Conservation (phyloP, 2,113 vertebrate species). For the Xerus inauris region DNA sequence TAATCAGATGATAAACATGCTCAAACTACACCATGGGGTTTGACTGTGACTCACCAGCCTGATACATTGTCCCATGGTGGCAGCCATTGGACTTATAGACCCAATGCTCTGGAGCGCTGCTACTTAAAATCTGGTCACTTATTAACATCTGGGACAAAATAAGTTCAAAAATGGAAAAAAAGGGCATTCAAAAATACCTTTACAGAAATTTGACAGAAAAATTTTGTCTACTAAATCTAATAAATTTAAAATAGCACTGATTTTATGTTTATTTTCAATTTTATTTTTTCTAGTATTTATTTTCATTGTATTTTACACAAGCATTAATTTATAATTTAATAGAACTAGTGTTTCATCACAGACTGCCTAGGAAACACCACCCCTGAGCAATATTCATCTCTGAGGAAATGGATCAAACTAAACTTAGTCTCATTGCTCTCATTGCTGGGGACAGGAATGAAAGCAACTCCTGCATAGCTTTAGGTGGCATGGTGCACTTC, state of each 20-base stretch:
- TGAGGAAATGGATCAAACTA: background rate
- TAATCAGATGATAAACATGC: too few species aligned
- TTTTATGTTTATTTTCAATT: background rate
- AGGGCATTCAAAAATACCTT: background rate
- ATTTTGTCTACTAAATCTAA: background rate
- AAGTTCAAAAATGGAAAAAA: background rate
- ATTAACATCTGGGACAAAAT: background rate
- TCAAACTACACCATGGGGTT: too few species aligned
- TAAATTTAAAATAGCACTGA: background rate
- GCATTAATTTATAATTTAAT: background rate
- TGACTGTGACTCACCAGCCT: too few species aligned
- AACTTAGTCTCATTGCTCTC: background rate
- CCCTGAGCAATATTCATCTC: background rate
- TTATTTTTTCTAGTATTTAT: background rate
- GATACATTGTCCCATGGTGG: background rate
- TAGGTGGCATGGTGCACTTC: background rate
- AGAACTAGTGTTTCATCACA: background rate
- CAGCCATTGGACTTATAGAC: background rate
- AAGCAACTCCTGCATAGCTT: background rate
- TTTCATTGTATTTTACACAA: background rate
- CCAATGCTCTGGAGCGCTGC: background rate
- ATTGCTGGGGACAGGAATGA: background rate
- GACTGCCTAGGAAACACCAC: background rate
- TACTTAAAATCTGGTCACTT: background rate
- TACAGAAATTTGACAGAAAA: background rate